Conservation (phyloP, 2,113 vertebrate species). For the Cochlearius cochlearius region DNA sequence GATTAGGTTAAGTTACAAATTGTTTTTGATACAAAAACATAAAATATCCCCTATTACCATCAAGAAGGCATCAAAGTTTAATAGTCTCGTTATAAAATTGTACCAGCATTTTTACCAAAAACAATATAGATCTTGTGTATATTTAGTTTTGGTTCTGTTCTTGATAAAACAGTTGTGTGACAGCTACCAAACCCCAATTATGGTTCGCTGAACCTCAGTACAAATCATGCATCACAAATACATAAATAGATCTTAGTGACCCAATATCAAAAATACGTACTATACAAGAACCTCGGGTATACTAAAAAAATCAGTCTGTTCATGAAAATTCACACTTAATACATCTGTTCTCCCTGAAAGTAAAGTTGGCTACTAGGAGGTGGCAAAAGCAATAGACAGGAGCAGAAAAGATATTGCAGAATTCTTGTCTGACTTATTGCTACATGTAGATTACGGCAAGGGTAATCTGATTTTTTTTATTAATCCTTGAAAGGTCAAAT, state of each 20-base stretch:
- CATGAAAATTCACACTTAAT: slow-evolving; percentile 69
- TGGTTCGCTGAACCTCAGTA: neutral
- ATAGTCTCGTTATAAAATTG: neutral
- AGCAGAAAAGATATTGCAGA: slow-evolving; percentile 21
- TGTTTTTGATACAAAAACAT: slow-evolving; percentile 70
- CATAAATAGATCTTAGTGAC: slow-evolving; percentile 58
- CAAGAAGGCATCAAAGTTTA: slow-evolving; percentile 60
- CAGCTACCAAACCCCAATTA: neutral
- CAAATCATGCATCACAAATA: slow-evolving; percentile 35
- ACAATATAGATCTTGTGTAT: neutral
- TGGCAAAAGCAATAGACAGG: slow-evolving; percentile 27
- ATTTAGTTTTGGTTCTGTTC: slow-evolving; percentile 19
- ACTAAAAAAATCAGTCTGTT: slow-evolving; percentile 51
- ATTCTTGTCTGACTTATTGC: slow-evolving; percentile 65
- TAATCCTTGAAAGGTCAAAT: slow-evolving; percentile 36
- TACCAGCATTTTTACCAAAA: slow-evolving; percentile 15
- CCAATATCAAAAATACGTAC: slow-evolving; percentile 73
- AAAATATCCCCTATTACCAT: slow-evolving; percentile 50
- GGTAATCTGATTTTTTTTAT: slow-evolving; percentile 9
- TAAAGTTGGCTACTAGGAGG: slow-evolving; percentile 23
- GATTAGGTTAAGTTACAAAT: slow-evolving; percentile 28
- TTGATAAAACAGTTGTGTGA: slow-evolving; percentile 30
- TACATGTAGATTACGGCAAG: slow-evolving; percentile 44
- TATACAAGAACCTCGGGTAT: slow-evolving; percentile 62
- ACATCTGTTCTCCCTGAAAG: slow-evolving; percentile 58